These are phyloP conservation scores for Drosophila lowei DNA, from an alignment of 1,140 invertebrate species.

Conservation along the genomic window DNA sequence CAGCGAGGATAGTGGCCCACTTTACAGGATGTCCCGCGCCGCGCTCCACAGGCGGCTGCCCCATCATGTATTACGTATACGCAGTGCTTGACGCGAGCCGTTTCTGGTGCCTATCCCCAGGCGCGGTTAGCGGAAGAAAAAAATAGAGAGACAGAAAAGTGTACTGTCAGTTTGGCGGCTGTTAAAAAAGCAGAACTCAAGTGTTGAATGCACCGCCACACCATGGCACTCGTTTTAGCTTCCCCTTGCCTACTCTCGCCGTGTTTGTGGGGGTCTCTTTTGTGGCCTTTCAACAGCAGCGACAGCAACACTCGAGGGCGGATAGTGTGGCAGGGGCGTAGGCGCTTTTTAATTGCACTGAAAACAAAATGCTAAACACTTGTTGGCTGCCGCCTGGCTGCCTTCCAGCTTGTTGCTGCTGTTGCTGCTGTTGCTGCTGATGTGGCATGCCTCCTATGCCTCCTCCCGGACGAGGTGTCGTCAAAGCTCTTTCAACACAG, in stretches of 20 bases:
- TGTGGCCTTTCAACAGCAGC: conserved; percentile 60
- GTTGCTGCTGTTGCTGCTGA: conserved; percentile 39
- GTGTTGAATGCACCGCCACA: conserved; percentile 46
- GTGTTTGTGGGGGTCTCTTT: conserved; percentile 55
- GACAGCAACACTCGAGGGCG: conserved; percentile 40
- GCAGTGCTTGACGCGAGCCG: conserved; percentile 52
- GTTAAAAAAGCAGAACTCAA: conserved; percentile 45
- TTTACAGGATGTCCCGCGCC: background rate
- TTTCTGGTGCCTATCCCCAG: conserved; percentile 75
- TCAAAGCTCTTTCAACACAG: conserved; percentile 41
- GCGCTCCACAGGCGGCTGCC: conserved; percentile 10
- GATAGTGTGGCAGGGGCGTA: conserved; percentile 35
- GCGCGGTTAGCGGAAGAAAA: conserved; percentile 53
- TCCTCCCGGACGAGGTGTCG: conserved; percentile 26
- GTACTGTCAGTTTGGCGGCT: conserved; percentile 25
- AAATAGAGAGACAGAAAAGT: conserved; percentile 14
- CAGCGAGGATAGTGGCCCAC: background rate
- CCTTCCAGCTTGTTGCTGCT: conserved; percentile 58
- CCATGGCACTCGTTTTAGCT: no score
- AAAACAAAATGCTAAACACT: conserved; percentile 80
- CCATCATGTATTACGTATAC: conserved; percentile 28
- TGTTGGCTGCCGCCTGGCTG: conserved; percentile 61
- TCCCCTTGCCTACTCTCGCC: background rate
- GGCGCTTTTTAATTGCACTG: conserved; percentile 74
- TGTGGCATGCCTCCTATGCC: conserved; percentile 4